Base-by-base conservation (phyloP, 2,797 vertebrate genomes). In the Cossypha niveicapilla region DNA sequence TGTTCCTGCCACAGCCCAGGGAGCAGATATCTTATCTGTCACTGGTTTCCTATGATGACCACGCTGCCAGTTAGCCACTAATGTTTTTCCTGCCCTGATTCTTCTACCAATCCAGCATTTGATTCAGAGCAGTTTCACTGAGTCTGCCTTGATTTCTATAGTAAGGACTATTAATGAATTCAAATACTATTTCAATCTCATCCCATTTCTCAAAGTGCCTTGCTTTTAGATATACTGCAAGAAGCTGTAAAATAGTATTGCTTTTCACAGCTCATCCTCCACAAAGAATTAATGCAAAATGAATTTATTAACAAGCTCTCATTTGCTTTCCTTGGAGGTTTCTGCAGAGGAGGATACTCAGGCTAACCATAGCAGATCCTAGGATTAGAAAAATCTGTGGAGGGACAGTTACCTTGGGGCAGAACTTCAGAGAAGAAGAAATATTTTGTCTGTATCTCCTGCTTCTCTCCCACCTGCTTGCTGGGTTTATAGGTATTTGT, bases 341-440 rank as follows among this genome's bases (percentile, higher is more conserved):
- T 92, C 60, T 68, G 62, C 51, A 77, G 35, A 21, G 39, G 35
- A 71, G 44, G 42, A 72, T 23, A 34, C 44, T 70, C n/a, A 35
- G 13, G 16, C 28, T 80, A 74, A 80, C n/a, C 48, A 16, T 0
- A 81, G 50, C 24, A 82, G n/a, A 87, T 39, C 53, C 39, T 21
- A 67, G 35, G 41, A 71, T 21, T 25, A 76, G 37, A 66, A 86
- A 85, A 86, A 72, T 58, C 56, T 58, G 32, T 37, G 18, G 39
- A 88, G 13, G 34, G 9, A 78, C 18, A 71, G 70, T 32, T 72
- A 61, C 21, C 24, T 62, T 16, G 5, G 34, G 62, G 51, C 11
- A 92, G 34, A 96, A 76, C 60, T 84, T 79, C 68, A 88, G 73
- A 84, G 48, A 71, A 88, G 27, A 17, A 77, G 21, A 93, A 86